Evolutionary conservation across 2,113 vertebrate genomes (phyloP), one percentile per base, ranked within the genome.

Genomic region (Phalacrocorax pelagicus): DNA sequence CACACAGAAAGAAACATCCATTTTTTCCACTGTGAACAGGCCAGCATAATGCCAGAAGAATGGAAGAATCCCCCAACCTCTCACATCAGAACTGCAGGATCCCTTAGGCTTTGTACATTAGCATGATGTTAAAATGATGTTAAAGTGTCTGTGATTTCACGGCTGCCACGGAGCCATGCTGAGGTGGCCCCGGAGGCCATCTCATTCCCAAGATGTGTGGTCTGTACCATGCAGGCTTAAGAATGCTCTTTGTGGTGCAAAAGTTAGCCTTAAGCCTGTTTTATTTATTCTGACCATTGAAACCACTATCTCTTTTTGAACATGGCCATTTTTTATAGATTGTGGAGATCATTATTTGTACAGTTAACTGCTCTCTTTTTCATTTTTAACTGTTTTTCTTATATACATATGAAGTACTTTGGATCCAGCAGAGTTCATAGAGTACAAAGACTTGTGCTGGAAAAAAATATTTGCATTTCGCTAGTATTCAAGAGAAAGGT

Each of bases 391-490:
- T 96, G 79, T 82, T 97, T 96, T 94, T 92, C 82, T 77, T 88
- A 75, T 65, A 93, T 96, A 93, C 90, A 82, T 96, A 81, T 58
- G 67, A 95, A 92, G 80, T 86, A 30, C 96, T 95, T 87, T 83
- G 79, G 90, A 94, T 96, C 96, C 88, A 94, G 69, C 81, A 84
- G 91, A 94, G 91, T 90, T 95, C 88, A 97, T 85, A 62, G 86
- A 94, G 91, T 82, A 95, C 95, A 94, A 95, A 97, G 96, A 29
- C 87, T 96, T 86, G 70, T 85, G 81, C 91, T 96, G 84, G 81
- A 94, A 97, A 96, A 92, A 80, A 92, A 83, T 95, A 94, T 96
- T 96, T 94, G 82, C 96, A 86, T 95, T 81, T 80, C 40, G 5
- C 83, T 96, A 51, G 9, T 77, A 95, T 97, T 81, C 42, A 51